Evolutionary conservation across 2,797 vertebrate genomes (phyloP), one percentile per base, ranked within the genome.

Genomic region (Poeciliopsis paucimaculata): DNA sequence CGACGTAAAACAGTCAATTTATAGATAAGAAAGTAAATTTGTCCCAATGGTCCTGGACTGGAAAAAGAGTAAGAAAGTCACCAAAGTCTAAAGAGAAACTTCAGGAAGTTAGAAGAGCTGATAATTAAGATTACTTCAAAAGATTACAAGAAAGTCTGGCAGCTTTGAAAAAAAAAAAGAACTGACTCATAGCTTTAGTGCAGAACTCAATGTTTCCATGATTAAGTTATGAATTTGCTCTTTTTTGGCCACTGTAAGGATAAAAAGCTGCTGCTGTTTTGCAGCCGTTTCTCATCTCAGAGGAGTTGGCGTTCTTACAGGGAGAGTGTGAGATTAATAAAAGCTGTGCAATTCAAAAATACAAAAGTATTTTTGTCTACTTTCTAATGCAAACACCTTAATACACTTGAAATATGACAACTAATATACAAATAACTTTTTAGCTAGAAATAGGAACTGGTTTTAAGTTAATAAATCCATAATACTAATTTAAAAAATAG

Each of bases 271-370:
- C 3, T 55, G 45, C 0, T n/a, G 34, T 82, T 75, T 73, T 71
- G 45, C 26, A 31, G 66, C 8, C 31, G 41, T 41, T 26, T 47
- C 41, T 84, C 75, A 18, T 28, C 41, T 66, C 64, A 68, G 31
- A 77, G 13, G 66, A 78, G 2, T 64, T 3, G 39, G 57, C 2
- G n/a, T 16, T 18, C n/a, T 34, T 34, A 34, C 34, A 45, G 79
- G 10, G 2, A 75, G 51, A 71, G 77, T 16, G 53, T n/a, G 73
- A 74, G 83, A 90, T 89, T 91, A 93, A 93, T 90, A 93, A 93
- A 87, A 91, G 85, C 87, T 43, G 39, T 72, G 16, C 6, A 49
- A 49, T 49, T 2, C 49, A 9, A 8, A 51, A 51, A 51, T 20
- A 51, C 49, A 3, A 51, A 49, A 6, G 47, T 18, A 49, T 49